Conservation (phyloP, 2,888 invertebrate genomes). For the Oegoconia quadripuncta region DNA sequence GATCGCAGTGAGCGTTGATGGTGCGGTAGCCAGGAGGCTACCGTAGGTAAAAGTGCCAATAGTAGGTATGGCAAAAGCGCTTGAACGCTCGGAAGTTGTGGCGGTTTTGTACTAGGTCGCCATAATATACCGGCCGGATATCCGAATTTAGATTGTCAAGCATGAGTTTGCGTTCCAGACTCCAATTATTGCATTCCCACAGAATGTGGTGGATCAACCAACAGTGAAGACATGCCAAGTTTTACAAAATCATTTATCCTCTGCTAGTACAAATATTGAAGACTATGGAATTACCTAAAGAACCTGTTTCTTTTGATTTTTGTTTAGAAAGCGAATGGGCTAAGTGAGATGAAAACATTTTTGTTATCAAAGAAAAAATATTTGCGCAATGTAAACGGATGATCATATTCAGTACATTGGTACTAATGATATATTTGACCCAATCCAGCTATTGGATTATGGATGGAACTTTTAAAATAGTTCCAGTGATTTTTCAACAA, state of each 20-base stretch:
- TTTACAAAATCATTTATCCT: slow-evolving; percentile 13
- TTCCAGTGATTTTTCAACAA: slow-evolving; percentile 9
- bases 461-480: slow-evolving; percentile 16
- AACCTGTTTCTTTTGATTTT: slow-evolving; percentile 11
- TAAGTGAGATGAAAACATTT: slow-evolving; percentile 2
- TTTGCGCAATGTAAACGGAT: slow-evolving; percentile 4
- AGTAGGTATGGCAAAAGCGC: too few relatives aligned
- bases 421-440: slow-evolving; percentile 8
- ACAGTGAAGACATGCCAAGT: slow-evolving; percentile 11
- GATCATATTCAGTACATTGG: slow-evolving; percentile 9
- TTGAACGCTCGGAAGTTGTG: too few relatives aligned
- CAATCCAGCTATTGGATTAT: slow-evolving; percentile 9
- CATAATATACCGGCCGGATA: too few relatives aligned
- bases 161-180: too few relatives aligned
- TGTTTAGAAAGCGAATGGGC: background rate
- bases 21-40: too few relatives aligned
- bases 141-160: too few relatives aligned
- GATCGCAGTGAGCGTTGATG: too few relatives aligned
- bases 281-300: slow-evolving; percentile 2
- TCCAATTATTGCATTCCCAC: too few relatives aligned
- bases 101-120: too few relatives aligned
- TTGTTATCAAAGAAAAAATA: slow-evolving; percentile 10
- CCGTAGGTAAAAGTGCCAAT: too few relatives aligned
- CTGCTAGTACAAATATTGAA: slow-evolving; percentile 9
- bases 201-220: slow-evolving; percentile 5